phyloP scores from a whole-genome alignment of 2,113 vertebrate species.

The Phrynocephalus versicolor region DNA sequence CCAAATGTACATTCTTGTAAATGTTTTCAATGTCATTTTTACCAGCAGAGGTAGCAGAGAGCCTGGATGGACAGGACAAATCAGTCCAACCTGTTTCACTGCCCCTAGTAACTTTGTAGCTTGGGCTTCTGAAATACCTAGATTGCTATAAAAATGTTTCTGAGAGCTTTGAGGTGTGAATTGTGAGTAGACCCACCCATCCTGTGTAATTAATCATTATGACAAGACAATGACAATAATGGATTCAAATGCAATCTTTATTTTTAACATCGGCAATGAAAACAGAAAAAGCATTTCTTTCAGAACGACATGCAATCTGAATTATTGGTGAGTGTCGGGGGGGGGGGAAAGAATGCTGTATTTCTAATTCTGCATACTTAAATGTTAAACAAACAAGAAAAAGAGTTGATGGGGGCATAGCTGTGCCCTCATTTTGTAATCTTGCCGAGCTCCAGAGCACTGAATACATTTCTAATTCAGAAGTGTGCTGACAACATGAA shows the following conservation, averaged over 20 bases:
- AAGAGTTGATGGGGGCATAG: conserved; percentile 53
- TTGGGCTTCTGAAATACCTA: not conserved
- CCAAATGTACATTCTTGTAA: not conserved
- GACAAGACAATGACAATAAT: conserved; percentile 55
- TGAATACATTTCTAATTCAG: conserved; percentile 32
- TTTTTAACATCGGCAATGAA: conserved; percentile 52
- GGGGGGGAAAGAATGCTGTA: conserved; percentile 41
- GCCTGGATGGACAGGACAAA: not conserved
- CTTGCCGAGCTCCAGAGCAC: conserved; percentile 27
- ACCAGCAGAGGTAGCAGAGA: not conserved
- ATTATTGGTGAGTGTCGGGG: conserved; percentile 40
- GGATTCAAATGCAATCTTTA: conserved; percentile 53
- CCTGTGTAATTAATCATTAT: conserved; percentile 44
- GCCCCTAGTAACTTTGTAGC: not conserved
- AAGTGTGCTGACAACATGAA: conserved; percentile 28
- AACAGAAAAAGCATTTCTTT: conserved; percentile 51
- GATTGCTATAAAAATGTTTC: not conserved
- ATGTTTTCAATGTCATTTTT: not conserved
- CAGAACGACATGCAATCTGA: conserved; percentile 51
- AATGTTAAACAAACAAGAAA: conserved; percentile 50
- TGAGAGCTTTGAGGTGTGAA: not conserved
- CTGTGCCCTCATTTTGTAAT: conserved; percentile 36
- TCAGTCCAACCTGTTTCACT: not conserved
- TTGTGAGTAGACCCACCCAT: conserved; percentile 19
- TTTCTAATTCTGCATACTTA: conserved; percentile 60